phyloP scores from a whole-genome alignment of 2,113 vertebrate species.

The Leucopsar rothschildi region DNA sequence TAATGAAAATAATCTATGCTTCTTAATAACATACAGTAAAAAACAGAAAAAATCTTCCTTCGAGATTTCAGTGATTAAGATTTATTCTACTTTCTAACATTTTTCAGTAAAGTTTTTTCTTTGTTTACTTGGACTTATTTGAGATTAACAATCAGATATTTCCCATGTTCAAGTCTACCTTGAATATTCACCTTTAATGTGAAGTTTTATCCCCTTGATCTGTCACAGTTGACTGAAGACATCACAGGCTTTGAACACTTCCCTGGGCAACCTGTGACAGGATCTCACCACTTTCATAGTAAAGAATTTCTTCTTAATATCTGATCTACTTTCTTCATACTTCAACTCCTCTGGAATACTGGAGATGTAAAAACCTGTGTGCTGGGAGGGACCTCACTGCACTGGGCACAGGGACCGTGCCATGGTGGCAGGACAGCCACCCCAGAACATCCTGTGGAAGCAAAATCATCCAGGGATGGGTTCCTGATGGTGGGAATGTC shows the following conservation, averaged over 20 bases:
- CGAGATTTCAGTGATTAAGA: not conserved
- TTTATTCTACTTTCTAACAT: not conserved
- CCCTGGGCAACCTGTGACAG: not conserved
- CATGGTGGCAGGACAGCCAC: not conserved
- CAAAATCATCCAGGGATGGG: not conserved
- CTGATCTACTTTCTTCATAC: not conserved
- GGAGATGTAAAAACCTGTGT: not conserved
- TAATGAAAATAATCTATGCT: not conserved
- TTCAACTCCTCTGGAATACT: not conserved
- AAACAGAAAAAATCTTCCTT: not conserved
- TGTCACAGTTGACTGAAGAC: slow-evolving; percentile 91
- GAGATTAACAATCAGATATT: not conserved
- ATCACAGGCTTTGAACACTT: slow-evolving; percentile 66
- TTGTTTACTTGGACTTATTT: not conserved
- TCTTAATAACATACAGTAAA: not conserved
- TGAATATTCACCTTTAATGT: slow-evolving; percentile 94
- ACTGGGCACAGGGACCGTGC: not conserved
- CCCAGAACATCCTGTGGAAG: not conserved
- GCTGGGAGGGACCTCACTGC: not conserved
- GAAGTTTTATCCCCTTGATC: slow-evolving; percentile 98
- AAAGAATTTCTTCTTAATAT: not conserved
- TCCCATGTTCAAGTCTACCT: slow-evolving; percentile 79
- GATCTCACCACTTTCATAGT: not conserved
- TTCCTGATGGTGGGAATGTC: accelerated
- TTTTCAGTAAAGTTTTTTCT: not conserved